These are phyloP conservation scores for Nomada ferruginata DNA, from an alignment of 2,888 invertebrate species.

Conservation along the genomic window DNA sequence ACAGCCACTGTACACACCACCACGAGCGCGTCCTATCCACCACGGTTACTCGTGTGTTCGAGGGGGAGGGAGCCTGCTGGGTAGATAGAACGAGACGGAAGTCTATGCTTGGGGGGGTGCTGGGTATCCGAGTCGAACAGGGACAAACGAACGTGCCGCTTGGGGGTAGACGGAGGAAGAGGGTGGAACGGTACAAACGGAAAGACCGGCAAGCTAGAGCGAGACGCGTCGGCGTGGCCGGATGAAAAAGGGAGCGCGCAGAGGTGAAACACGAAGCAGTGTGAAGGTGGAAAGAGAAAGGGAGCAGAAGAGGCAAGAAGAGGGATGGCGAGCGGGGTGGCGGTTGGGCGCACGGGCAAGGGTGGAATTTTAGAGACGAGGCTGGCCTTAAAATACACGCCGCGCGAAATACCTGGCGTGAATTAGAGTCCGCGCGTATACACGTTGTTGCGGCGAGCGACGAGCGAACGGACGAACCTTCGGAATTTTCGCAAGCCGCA, in stretches of 20 bases:
- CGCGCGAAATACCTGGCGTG: slow-evolving; percentile 81
- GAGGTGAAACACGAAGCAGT: slow-evolving; percentile 53
- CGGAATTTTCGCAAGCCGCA: slow-evolving; percentile 81
- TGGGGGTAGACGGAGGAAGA: slow-evolving; percentile 30
- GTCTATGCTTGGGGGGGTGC: slow-evolving; percentile 36
- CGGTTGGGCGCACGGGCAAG: slow-evolving; percentile 64
- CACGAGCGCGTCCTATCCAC: slow-evolving; percentile 70
- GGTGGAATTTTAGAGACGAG: slow-evolving; percentile 81
- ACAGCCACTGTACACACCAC: slow-evolving; percentile 79
- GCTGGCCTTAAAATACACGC: slow-evolving; percentile 81
- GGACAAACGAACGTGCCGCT: slow-evolving; percentile 53
- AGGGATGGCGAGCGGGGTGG: slow-evolving; percentile 36
- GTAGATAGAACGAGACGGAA: slow-evolving; percentile 32
- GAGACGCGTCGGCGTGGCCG: slow-evolving; percentile 6
- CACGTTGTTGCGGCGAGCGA: slow-evolving; percentile 52
- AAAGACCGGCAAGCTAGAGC: background rate
- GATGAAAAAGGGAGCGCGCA: slow-evolving; percentile 38
- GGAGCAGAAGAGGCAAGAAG: slow-evolving; percentile 28
- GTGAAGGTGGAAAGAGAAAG: slow-evolving; percentile 27
- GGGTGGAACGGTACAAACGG: slow-evolving; percentile 21
- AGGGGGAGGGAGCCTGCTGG: slow-evolving; percentile 57
- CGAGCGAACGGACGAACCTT: slow-evolving; percentile 73
- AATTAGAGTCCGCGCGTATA: slow-evolving; percentile 77
- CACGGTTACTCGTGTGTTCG: slow-evolving; percentile 75
- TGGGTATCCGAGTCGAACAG: slow-evolving; percentile 20